phyloP scores from a whole-genome alignment of 2,888 invertebrate genomes.

The Argyra leucocephala region DNA sequence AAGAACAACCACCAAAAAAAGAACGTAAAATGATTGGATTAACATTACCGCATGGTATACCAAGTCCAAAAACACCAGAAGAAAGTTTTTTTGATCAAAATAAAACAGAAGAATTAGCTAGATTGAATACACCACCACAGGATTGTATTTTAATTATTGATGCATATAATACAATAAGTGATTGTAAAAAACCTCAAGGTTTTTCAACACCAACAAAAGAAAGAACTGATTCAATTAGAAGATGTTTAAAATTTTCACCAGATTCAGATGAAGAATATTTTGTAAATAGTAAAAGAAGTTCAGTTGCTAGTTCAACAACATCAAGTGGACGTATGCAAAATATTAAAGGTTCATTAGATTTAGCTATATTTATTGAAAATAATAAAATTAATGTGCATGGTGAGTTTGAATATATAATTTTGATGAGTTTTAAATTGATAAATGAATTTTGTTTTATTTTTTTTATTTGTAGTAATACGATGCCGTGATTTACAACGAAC shows the following conservation, averaged over 20 bases:
- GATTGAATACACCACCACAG: slow-evolving; percentile 26
- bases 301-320: slow-evolving; percentile 44
- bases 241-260: slow-evolving; percentile 53
- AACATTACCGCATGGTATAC: slow-evolving; percentile 37
- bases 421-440: neutral
- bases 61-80: slow-evolving; percentile 35
- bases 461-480: slow-evolving; percentile 57
- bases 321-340: slow-evolving; percentile 24
- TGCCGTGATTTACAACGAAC: slow-evolving; percentile 63
- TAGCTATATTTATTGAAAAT: slow-evolving; percentile 51
- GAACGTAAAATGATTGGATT: slow-evolving; percentile 27
- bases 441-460: slow-evolving; percentile 18
- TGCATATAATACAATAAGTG: slow-evolving; percentile 14
- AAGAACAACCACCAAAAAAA: slow-evolving; percentile 12
- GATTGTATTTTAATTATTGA: slow-evolving; percentile 40
- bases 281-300: slow-evolving; percentile 45
- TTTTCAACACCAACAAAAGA: slow-evolving; percentile 44
- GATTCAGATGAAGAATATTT: slow-evolving; percentile 46
- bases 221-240: slow-evolving; percentile 46
- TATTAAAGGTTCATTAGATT: slow-evolving; percentile 52
- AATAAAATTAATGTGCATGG: slow-evolving; percentile 59
- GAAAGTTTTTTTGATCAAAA: slow-evolving; percentile 18
- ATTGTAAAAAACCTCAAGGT: slow-evolving; percentile 40
- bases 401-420: slow-evolving; percentile 44
- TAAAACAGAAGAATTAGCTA: slow-evolving; percentile 22